Base-by-base conservation (phyloP, 2,888 invertebrate species). In the Scaptomyza polygonia region DNA sequence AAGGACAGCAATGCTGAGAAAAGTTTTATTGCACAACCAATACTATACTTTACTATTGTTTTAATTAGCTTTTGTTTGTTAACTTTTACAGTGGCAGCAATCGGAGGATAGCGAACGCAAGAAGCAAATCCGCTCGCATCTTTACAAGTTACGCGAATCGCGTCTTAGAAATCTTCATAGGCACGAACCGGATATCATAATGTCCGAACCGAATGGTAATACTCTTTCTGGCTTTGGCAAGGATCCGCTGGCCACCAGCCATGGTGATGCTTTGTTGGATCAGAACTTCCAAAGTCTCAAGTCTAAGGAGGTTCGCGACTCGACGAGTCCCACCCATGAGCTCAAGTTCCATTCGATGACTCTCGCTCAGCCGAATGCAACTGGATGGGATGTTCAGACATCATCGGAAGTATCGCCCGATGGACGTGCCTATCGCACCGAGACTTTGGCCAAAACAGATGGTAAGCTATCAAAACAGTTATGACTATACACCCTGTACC, bases 41-140 rank as follows among this genome's bases (percentile, higher is more conserved):
- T n/a, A 36, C 36, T 44, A 14, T 29, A 29, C 14, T 29, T 4
- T 11, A 18, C n/a, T 27, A 11, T 9, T 2, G 21, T 25, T 25
- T 44, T 12, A 1, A 11, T 21, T 7, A 7, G 7, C 9, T 45
- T 27, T 62, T 27, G 16, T 44, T 5, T 44, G 16, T n/a, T 29
- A 9, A 11, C n/a, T 27, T 14, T 66, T 67, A 12, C 59, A 82
- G 87, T 96, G 96, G 96, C 95, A 96, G 92, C 95, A 96, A 90
- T 95, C 97, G 47, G 96, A 96, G 89, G 97, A 97, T 92, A 96
- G 96, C 91, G 95, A 95, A 56, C 94, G 94, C 73, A 96, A 97
- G 92, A 96, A 96, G 91, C 96, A 96, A 92, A 97, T 97, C 86
- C 94, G 97, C 67, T 94, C 96, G 45, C 95, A 97, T 92, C 96